These are phyloP conservation scores for Varecia variegata DNA, from an alignment of 2,797 vertebrate species.

Conservation along the genomic window DNA sequence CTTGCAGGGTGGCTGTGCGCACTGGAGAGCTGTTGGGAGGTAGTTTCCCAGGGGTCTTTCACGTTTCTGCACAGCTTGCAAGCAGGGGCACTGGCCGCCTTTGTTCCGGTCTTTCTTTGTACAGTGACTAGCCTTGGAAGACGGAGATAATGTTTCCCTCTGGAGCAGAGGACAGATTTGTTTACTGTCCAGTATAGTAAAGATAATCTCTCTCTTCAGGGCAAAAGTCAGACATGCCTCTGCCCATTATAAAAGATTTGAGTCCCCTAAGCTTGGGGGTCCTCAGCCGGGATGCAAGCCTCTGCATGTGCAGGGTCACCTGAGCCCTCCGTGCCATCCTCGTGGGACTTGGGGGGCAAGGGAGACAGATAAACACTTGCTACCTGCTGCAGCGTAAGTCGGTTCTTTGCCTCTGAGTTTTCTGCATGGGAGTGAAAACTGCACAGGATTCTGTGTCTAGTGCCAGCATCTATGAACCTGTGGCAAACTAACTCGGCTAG, in stretches of 20 bases:
- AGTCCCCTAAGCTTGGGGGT: neutral
- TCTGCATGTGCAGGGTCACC: fast-evolving
- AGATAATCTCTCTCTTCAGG: neutral
- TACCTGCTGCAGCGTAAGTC: neutral
- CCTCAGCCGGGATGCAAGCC: neutral
- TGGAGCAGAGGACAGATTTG: neutral
- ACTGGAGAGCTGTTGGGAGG: neutral
- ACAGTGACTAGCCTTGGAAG: neutral
- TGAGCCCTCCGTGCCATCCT: neutral
- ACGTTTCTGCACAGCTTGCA: neutral
- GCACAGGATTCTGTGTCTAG: neutral
- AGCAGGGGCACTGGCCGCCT: neutral
- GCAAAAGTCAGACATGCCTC: neutral
- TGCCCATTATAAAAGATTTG: neutral
- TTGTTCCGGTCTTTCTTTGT: neutral
- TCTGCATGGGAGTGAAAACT: neutral
- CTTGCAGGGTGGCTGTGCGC: neutral
- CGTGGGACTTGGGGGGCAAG: neutral
- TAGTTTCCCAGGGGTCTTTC: neutral
- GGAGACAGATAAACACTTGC: neutral
- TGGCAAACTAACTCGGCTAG: neutral
- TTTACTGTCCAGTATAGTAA: neutral
- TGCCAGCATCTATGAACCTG: neutral
- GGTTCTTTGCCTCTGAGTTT: neutral
- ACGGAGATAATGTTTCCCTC: neutral